Conservation (phyloP, 30 jellyfish, hydroid and myxozoan species). For the Aurelia sp. region DNA sequence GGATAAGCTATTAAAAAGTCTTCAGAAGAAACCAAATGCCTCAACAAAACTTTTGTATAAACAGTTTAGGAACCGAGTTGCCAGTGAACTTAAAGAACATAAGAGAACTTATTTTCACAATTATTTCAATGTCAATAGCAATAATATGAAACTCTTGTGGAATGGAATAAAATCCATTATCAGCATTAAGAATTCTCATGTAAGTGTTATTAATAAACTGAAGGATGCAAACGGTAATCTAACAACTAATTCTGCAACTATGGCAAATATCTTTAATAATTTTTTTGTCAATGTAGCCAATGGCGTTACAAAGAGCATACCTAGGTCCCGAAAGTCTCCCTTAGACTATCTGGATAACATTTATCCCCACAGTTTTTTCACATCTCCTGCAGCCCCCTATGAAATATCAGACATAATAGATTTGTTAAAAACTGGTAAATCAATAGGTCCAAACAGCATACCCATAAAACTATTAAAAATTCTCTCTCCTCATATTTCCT, state of each 20-base stretch:
- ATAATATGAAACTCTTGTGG: too few relatives aligned
- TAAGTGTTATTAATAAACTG: slow-evolving; percentile 7
- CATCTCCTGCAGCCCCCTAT: neutral
- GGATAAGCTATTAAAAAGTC: too few relatives aligned
- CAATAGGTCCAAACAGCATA: slow-evolving; percentile 55
- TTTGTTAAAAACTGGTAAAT: slow-evolving; percentile 2
- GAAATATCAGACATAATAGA: too few relatives aligned
- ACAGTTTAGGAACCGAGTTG: slow-evolving; percentile 30
- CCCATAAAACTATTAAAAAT: slow-evolving; percentile 36
- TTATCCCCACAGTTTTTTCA: slow-evolving; percentile 38
- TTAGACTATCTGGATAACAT: slow-evolving; percentile 7
- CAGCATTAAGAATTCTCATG: too few relatives aligned
- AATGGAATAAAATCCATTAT: too few relatives aligned
- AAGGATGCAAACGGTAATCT: slow-evolving; percentile 68
- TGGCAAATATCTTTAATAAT: slow-evolving; percentile 39
- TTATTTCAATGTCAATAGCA: too few relatives aligned
- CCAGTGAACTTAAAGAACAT: slow-evolving; percentile 43
- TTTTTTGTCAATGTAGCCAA: slow-evolving; percentile 45
- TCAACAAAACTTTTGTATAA: too few relatives aligned
- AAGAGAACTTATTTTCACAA: slow-evolving; percentile 12
- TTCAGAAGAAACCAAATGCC: too few relatives aligned
- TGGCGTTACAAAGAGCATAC: slow-evolving; percentile 43
- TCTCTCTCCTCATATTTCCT: slow-evolving; percentile 52
- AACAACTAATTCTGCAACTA: slow-evolving; percentile 56
- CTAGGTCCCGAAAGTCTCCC: slow-evolving; percentile 53